Conservation (phyloP, 2,888 invertebrate species). For the Theodoxus fluviatilis region DNA sequence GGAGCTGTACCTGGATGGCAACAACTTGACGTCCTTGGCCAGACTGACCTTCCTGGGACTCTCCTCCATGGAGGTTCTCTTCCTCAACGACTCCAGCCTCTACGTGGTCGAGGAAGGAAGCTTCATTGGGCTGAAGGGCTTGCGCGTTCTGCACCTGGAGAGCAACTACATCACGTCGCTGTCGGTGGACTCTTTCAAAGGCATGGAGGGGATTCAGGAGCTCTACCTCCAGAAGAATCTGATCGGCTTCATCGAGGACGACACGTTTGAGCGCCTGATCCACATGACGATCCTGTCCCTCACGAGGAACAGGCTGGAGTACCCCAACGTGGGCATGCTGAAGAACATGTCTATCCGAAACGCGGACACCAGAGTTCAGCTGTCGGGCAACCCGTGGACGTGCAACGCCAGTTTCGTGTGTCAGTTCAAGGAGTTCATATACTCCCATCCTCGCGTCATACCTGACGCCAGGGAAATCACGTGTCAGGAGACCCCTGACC, state of each 20-base stretch:
- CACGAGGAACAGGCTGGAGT: conserved; percentile 31
- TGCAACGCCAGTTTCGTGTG: conserved; percentile 33
- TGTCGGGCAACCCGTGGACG: conserved; percentile 32
- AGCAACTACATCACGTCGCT: conserved; percentile 38
- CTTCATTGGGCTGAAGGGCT: conserved; percentile 42
- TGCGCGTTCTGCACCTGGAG: conserved; percentile 37
- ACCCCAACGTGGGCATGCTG: background rate
- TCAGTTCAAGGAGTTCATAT: conserved; percentile 28
- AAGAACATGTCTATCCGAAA: background rate
- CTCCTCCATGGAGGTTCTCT: conserved; percentile 26
- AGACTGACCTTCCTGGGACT: conserved; percentile 32
- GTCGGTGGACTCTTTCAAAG: conserved; percentile 35
- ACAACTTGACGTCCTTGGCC: conserved; percentile 35
- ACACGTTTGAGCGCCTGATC: conserved; percentile 33
- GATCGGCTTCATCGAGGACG: conserved; percentile 34
- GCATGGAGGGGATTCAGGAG: conserved; percentile 33
- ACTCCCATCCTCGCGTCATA: background rate
- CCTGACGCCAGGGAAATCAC: conserved; percentile 17
- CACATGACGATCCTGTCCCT: conserved; percentile 30
- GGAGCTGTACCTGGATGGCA: conserved; percentile 44
- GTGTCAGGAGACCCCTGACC: too few species aligned
- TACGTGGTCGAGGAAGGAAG: conserved; percentile 38
- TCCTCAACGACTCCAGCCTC: conserved; percentile 44
- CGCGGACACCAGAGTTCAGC: background rate
- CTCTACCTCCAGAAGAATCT: conserved; percentile 38